phyloP scores from a whole-genome alignment of 2,888 invertebrate species.

The Altica lythri region DNA sequence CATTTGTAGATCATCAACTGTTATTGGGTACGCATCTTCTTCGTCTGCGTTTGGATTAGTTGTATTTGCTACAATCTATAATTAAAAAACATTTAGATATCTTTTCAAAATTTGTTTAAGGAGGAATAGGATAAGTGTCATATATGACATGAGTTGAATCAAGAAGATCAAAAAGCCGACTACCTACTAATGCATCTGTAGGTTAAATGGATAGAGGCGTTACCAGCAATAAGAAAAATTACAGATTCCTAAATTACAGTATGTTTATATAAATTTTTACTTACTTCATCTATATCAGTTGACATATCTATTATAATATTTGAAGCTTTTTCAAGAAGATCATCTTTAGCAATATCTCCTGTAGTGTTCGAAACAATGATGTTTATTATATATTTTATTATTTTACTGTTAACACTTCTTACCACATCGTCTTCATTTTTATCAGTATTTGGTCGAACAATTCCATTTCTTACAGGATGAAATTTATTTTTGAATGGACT shows the following conservation, averaged over 20 bases:
- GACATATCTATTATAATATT: conserved; percentile 61
- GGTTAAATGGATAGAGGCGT: not conserved
- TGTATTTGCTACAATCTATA: conserved; percentile 59
- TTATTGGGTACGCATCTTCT: conserved; percentile 34
- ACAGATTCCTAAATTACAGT: no score
- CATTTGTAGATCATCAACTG: conserved; percentile 65
- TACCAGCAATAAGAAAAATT: no score
- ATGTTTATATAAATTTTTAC: conserved; percentile 20
- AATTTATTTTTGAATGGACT: no score
- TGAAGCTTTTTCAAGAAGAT: conserved; percentile 57
- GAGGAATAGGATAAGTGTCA: not conserved
- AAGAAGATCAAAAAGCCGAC: no score
- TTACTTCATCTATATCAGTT: conserved; percentile 63
- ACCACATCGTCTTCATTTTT: conserved; percentile 32
- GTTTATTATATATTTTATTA: conserved; percentile 48
- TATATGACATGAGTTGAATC: no score
- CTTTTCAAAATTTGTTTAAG: no score
- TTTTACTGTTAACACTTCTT: conserved; percentile 39
- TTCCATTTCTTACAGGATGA: no score
- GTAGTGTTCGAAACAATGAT: conserved; percentile 47
- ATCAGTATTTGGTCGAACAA: conserved; percentile 39
- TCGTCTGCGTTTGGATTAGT: conserved; percentile 57
- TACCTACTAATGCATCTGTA: no score
- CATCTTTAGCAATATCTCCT: conserved; percentile 52
- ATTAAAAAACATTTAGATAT: no score